phyloP scores from a whole-genome alignment of 2,888 invertebrate species.

The Cheilosia scutellata region DNA sequence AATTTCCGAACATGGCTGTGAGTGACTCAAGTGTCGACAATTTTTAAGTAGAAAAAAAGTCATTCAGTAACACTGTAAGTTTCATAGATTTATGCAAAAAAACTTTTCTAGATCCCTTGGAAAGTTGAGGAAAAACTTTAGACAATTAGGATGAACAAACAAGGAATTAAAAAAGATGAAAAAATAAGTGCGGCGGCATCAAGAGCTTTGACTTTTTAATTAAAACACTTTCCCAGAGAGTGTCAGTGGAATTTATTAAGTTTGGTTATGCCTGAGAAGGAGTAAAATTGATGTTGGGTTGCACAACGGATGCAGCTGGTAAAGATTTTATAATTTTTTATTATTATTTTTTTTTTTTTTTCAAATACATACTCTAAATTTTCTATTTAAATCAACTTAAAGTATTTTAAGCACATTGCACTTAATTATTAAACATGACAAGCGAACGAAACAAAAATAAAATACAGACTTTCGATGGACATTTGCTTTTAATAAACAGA shows the following conservation, averaged over 20 bases:
- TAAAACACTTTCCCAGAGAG: constrained; percentile 24
- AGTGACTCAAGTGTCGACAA: constrained; percentile 9
- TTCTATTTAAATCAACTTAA: too few relatives aligned
- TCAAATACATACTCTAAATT: too few relatives aligned
- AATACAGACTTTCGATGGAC: too few relatives aligned
- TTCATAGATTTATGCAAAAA: background rate
- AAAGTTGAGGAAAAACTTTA: constrained; percentile 22
- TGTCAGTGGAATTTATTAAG: background rate
- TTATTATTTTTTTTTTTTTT: background rate
- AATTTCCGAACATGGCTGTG: constrained; percentile 38
- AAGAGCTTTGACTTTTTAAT: constrained; percentile 44
- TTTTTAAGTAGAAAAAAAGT: background rate
- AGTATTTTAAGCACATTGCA: too few relatives aligned
- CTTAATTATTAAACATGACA: too few relatives aligned
- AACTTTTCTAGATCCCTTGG: background rate
- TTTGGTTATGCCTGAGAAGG: background rate
- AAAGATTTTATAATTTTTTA: background rate
- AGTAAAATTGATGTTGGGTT: background rate
- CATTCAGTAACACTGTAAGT: background rate
- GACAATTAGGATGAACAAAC: constrained; percentile 28
- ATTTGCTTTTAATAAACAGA: too few relatives aligned
- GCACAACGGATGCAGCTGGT: constrained; percentile 1
- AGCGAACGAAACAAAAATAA: too few relatives aligned
- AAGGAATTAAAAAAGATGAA: background rate
- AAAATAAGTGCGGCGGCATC: background rate